These are phyloP conservation scores for Phycodurus eques DNA, from an alignment of 2,113 vertebrate genomes.

Conservation along the genomic window DNA sequence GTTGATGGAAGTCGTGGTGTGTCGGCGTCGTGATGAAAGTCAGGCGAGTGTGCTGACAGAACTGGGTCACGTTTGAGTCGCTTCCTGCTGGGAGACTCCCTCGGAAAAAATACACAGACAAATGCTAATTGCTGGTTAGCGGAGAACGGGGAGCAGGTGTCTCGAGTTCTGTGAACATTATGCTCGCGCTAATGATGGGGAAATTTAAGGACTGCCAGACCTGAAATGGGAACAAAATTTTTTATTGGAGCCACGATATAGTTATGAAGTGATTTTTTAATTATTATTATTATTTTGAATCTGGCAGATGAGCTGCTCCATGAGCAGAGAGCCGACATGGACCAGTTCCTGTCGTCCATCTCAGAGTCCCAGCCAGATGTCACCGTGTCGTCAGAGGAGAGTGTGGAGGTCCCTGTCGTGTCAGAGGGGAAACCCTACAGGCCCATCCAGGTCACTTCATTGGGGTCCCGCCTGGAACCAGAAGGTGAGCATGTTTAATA, in stretches of 20 bases:
- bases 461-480: conserved; percentile 81
- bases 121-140: conserved; percentile 56
- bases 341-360: conserved; percentile 92
- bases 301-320: conserved; percentile 87
- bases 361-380: conserved; percentile 89
- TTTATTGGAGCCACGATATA: not conserved
- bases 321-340: conserved; percentile 92
- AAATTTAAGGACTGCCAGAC: not conserved
- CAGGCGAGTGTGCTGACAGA: conserved; percentile 58
- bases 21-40: conserved; percentile 47
- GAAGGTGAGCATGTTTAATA: conserved; percentile 79
- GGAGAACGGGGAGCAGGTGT: not conserved
- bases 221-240: not conserved
- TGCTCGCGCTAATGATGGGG: conserved; percentile 22
- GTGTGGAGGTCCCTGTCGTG: conserved; percentile 76
- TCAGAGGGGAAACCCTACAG: conserved; percentile 83
- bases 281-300: not conserved
- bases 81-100: conserved; percentile 56
- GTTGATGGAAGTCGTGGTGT: not conserved
- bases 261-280: not conserved
- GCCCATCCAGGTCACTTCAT: conserved; percentile 87
- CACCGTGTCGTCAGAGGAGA: conserved; percentile 89
- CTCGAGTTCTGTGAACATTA: conserved; percentile 7
- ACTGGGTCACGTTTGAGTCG: conserved; percentile 63
- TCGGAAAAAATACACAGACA: conserved; percentile 30